phyloP scores from a whole-genome alignment of 2,113 vertebrate genomes.

The Columbina picui region DNA sequence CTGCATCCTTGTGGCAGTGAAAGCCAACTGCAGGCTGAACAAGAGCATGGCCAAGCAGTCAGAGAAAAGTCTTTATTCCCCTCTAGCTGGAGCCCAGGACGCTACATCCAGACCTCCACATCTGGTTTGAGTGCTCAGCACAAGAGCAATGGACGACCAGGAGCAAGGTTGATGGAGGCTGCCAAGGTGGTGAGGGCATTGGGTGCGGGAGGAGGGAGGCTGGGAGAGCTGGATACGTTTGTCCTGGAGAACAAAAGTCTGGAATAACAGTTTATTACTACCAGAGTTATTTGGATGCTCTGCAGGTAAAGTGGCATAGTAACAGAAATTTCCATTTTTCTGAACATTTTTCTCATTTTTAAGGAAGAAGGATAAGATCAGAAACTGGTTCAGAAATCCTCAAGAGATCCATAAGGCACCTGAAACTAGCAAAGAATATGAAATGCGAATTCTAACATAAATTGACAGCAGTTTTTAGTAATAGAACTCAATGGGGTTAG shows the following conservation, averaged over 20 bases:
- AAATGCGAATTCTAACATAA: fast-evolving
- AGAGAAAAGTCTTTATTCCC: background rate
- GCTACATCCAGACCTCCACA: background rate
- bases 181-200: too few relatives aligned
- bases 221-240: background rate
- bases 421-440: background rate
- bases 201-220: background rate
- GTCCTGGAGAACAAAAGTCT: background rate
- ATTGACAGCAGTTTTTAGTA: too few relatives aligned
- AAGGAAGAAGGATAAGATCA: fast-evolving
- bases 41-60: background rate
- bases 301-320: background rate
- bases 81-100: background rate
- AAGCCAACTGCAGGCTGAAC: background rate
- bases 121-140: background rate
- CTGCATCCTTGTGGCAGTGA: background rate
- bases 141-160: background rate
- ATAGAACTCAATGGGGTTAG: fast-evolving
- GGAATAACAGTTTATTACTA: background rate
- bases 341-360: background rate
- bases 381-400: background rate
- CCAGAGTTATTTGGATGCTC: background rate
- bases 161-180: fast-evolving
- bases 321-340: background rate
- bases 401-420: background rate